phyloP scores from a whole-genome alignment of 2,113 vertebrate species.

The Tringa solitaria region DNA sequence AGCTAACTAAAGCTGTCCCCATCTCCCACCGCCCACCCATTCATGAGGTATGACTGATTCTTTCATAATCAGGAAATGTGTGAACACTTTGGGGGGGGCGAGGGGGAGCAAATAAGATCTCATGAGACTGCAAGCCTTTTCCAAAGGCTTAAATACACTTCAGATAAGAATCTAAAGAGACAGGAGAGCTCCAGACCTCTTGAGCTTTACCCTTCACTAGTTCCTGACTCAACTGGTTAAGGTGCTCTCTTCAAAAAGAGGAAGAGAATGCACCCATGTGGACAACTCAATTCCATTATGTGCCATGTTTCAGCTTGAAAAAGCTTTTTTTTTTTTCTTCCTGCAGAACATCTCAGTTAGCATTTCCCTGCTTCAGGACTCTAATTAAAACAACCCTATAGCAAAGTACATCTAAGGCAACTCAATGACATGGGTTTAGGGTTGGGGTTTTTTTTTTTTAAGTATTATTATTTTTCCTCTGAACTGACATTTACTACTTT shows the following conservation, averaged over 20 bases:
- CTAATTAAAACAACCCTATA: slow-evolving; percentile 33
- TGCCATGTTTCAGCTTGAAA: slow-evolving; percentile 44
- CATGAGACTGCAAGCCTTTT: not conserved
- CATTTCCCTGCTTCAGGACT: not conserved
- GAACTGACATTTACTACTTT: not conserved
- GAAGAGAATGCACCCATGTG: slow-evolving; percentile 38
- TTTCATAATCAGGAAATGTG: not conserved
- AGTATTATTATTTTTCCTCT: slow-evolving; percentile 11
- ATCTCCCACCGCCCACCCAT: not conserved
- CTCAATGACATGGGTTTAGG: not conserved
- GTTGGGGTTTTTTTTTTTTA: not conserved
- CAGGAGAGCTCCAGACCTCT: not conserved
- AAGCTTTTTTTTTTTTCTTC: not conserved
- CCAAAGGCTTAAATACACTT: not conserved
- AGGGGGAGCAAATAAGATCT: not conserved
- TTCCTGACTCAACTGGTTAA: slow-evolving; percentile 26
- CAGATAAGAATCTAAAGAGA: slow-evolving; percentile 27
- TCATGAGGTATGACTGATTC: not conserved
- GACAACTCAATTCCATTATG: not conserved
- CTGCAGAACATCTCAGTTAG: not conserved
- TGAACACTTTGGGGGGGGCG: not conserved
- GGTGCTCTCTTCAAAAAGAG: not conserved
- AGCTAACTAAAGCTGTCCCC: not conserved
- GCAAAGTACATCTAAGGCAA: not conserved
- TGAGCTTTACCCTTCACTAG: slow-evolving; percentile 22